Base-by-base conservation (phyloP, 2,797 vertebrate species). In the Premnoplex brunnescens region DNA sequence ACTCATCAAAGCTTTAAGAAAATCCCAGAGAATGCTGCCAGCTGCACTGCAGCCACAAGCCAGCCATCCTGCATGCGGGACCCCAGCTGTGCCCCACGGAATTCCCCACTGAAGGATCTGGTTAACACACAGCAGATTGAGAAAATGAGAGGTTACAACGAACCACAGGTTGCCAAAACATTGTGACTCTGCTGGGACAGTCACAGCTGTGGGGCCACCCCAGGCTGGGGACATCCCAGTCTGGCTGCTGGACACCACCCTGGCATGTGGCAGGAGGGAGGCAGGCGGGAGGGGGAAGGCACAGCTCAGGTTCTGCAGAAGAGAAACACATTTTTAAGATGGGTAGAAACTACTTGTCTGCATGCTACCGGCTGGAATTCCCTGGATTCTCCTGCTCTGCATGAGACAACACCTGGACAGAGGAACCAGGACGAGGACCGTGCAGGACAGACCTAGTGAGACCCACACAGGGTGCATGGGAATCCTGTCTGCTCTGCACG, bases 1-100 rank as follows among this genome's bases (percentile, higher is more conserved):
- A 73, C 66, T 92, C 87, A 84, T 69, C 89, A 95, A 88, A 96
- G 89, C 88, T 91, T 75, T 93, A 73, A 91, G 95, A 88, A 93
- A 93, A 89, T 22, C 66, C 43, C 82, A 89, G 76, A 34, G 64
- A 85, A 79, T 3, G 24, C 44, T 93, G 92, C 91, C 92, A 83
- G 92, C 91, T 80, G 93, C 79, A 10, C 54, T 48, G 88, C 83
- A 95, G 95, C 82, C 85, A 32, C 86, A 28, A 10, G n/a, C 34
- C 86, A 43, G 44, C 66, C 26, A 0, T 46, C 66, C 66, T 27
- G 22, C 26, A 0, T 4, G 13, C 51, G 44, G 80, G 82, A 72
- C 75, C 91, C 89, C 83, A 24, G 54, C 89, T 52, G 83, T n/a
- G 69, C 85, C 60, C 89, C 1, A 3, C 17, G 73, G 89, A 89